Conservation (phyloP, 2,797 vertebrate genomes). For the Sebastes itinus region DNA sequence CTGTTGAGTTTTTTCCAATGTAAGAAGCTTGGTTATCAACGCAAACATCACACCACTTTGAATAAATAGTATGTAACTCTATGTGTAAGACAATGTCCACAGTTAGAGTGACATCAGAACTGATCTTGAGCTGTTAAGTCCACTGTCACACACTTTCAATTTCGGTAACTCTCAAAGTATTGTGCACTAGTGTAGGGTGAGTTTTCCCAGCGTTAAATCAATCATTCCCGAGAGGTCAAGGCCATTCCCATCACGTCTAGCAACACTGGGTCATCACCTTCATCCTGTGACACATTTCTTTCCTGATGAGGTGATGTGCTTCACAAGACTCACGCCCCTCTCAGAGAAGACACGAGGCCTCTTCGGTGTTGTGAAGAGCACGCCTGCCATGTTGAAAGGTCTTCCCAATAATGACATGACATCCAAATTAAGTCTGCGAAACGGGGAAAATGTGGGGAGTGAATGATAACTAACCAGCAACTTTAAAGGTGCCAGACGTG, state of each 20-base stretch:
- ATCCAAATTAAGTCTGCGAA: constrained; percentile 12
- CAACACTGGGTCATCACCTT: constrained; percentile 34
- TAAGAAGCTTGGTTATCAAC: neutral
- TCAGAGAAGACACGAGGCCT: constrained; percentile 31
- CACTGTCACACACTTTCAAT: neutral
- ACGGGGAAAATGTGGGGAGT: neutral
- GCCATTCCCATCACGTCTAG: constrained; percentile 22
- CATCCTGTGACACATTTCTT: constrained; percentile 40
- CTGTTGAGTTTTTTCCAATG: neutral
- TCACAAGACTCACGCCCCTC: constrained; percentile 11
- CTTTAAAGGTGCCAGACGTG: neutral
- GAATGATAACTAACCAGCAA: neutral
- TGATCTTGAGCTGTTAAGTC: neutral
- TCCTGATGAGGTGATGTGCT: constrained; percentile 34
- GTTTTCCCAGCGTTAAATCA: constrained; percentile 23
- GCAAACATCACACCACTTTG: neutral
- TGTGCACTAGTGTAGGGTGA: neutral
- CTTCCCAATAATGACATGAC: constrained; percentile 48
- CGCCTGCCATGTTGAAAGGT: constrained; percentile 40
- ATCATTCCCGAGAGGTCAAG: constrained; percentile 26
- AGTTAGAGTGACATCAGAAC: neutral
- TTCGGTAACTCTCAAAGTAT: neutral
- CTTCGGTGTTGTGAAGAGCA: constrained; percentile 25
- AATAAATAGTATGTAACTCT: neutral
- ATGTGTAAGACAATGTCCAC: too few relatives aligned